Evolutionary conservation across 2,797 vertebrate genomes (phyloP).

Genomic region (Sebastes oblongus): DNA sequence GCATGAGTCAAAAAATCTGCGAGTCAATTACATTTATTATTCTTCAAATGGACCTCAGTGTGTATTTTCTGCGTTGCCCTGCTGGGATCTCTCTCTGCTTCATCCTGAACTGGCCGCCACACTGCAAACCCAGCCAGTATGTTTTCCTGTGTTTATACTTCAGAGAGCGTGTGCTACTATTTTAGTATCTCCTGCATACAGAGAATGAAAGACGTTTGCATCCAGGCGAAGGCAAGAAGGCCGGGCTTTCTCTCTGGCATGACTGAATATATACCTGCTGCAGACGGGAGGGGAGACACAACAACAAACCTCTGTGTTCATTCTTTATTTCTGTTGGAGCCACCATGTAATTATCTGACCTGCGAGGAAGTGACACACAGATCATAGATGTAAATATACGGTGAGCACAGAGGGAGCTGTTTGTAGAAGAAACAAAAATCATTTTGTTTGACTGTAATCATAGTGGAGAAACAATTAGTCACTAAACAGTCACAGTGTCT

Average conservation of each 20-base stretch:
- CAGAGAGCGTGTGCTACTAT: slow-evolving; percentile 51
- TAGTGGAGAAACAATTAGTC: slow-evolving; percentile 47
- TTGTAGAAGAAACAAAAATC: slow-evolving; percentile 4
- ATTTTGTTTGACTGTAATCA: slow-evolving; percentile 24
- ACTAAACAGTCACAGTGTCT: slow-evolving; percentile 12
- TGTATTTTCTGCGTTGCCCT: background rate
- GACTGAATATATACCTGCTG: slow-evolving; percentile 53
- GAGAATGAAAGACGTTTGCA: slow-evolving; percentile 31
- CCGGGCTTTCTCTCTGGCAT: slow-evolving; percentile 18
- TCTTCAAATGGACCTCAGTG: slow-evolving; percentile 20
- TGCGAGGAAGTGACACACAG: slow-evolving; percentile 53
- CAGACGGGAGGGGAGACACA: slow-evolving; percentile 29
- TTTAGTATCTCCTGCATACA: slow-evolving; percentile 36
- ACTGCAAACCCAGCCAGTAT: slow-evolving; percentile 1
- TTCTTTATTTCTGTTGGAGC: slow-evolving; percentile 20
- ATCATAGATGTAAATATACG: slow-evolving; percentile 38
- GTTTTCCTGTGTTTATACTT: slow-evolving; percentile 52
- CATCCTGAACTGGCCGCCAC: background rate
- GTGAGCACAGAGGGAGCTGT: background rate
- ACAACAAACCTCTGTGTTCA: slow-evolving; percentile 40
- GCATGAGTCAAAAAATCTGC: slow-evolving; percentile 18
- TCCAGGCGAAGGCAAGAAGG: slow-evolving; percentile 16
- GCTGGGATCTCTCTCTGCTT: background rate
- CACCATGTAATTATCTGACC: slow-evolving; percentile 44
- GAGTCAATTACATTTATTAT: slow-evolving; percentile 24